Percentiles rank a stretch among this genome's conserved stretches.
phyloP scores from a whole-genome alignment of 2,113 vertebrate species.

The Petaurus breviceps region DNA sequence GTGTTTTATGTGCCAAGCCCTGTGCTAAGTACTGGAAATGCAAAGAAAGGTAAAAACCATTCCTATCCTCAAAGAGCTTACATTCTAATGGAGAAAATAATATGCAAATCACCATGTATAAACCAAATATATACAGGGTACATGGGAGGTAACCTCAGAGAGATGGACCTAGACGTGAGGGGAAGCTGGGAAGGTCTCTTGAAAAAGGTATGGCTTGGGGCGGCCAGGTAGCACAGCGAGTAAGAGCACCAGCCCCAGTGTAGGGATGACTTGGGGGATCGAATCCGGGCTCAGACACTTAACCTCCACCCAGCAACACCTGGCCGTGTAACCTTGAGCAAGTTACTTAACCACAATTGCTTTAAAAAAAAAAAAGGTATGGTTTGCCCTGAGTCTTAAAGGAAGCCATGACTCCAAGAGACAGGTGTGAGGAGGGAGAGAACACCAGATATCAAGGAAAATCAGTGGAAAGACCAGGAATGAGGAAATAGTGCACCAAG shows the following conservation, averaged over 20 bases:
- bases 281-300: too few species aligned
- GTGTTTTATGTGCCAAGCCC: not conserved
- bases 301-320: too few species aligned
- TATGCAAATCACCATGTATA: not conserved
- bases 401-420: not conserved
- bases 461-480: not conserved
- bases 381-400: not conserved
- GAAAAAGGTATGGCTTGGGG: not conserved
- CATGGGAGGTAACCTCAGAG: not conserved
- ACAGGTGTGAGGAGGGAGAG: not conserved
- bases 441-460: not conserved
- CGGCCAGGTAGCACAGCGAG: too few species aligned
- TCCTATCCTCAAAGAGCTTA: not conserved
- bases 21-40: not conserved
- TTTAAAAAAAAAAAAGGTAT: too few species aligned
- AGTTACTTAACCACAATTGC: too few species aligned
- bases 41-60: not conserved
- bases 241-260: too few species aligned
- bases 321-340: too few species aligned
- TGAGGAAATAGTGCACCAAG: not conserved
- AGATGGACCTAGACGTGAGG: not conserved
- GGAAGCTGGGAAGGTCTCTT: not conserved
- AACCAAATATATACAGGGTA: not conserved
- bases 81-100: not conserved
- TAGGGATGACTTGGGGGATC: too few species aligned